A percentile compares a stretch with the other conserved stretches of the same genome.
Evolutionary conservation across 2,888 invertebrate species (phyloP).

Genomic region (Drosophila heteroneura): DNA sequence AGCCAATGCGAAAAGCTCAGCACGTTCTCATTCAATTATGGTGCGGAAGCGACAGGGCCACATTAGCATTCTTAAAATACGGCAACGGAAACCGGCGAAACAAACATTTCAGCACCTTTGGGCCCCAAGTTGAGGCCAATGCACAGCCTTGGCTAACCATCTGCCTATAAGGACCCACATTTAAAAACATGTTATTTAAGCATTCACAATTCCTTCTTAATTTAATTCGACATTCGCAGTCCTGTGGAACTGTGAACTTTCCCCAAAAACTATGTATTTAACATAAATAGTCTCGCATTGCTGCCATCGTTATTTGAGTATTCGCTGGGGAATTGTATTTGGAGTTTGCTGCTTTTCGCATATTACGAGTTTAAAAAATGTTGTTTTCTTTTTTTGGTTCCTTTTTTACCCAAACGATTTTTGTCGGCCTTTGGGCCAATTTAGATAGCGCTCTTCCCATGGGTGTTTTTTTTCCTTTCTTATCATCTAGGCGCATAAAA

Average conservation of each 20-base stretch:
- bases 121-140: constrained; percentile 1
- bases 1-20: constrained; percentile 43
- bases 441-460: constrained; percentile 65
- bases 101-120: constrained; percentile 74
- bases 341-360: constrained; percentile 6
- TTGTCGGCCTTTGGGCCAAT: constrained; percentile 53
- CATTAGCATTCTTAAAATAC: constrained; percentile 73
- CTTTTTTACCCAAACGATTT: constrained; percentile 54
- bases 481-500: constrained; percentile 70
- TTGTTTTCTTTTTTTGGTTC: constrained; percentile 20
- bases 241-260: constrained; percentile 8
- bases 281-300: constrained; percentile 73
- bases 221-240: constrained; percentile 61
- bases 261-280: constrained; percentile 67
- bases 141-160: not conserved
- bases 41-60: constrained; percentile 61
- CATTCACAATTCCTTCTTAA: constrained; percentile 74
- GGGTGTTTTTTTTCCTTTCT: constrained; percentile 41
- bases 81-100: constrained; percentile 71
- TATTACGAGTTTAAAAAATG: constrained; percentile 44
- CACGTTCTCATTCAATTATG: constrained; percentile 79
- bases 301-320: constrained; percentile 47
- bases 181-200: constrained; percentile 72
- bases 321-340: constrained; percentile 54
- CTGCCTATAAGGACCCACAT: constrained; percentile 34